A percentile compares a stretch with the other conserved stretches of the same genome.
Conservation (phyloP, 1,140 invertebrate genomes). For the Papilio dardanus region DNA sequence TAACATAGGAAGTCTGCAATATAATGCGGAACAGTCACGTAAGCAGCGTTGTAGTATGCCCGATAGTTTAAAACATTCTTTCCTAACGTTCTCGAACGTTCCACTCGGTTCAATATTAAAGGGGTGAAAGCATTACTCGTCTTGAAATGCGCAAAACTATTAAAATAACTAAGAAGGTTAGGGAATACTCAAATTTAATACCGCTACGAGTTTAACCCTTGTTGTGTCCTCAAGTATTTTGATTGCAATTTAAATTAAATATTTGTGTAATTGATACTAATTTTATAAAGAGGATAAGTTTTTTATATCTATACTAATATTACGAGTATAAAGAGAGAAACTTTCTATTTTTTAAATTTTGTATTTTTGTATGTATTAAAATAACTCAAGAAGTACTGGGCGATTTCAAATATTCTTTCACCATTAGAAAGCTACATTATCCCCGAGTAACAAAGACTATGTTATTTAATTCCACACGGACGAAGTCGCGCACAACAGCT, state of each 20-base stretch:
- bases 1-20: not conserved
- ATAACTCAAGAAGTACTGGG: no score
- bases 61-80: slow-evolving; percentile 27
- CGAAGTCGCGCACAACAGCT: no score
- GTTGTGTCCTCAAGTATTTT: not conserved
- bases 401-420: no score
- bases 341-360: no score
- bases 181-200: not conserved
- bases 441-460: no score
- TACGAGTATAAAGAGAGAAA: no score
- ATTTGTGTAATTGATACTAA: not conserved
- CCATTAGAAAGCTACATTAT: no score
- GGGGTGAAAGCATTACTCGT: slow-evolving; percentile 2
- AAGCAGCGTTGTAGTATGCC: slow-evolving; percentile 7
- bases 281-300: no score
- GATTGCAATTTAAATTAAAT: not conserved
- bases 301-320: no score
- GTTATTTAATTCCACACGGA: no score
- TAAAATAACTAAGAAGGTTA: slow-evolving; percentile 9
- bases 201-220: not conserved
- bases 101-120: slow-evolving; percentile 7
- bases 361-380: no score
- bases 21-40: not conserved
- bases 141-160: not conserved
- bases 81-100: slow-evolving; percentile 12